Conservation (phyloP, 2,113 vertebrate genomes). For the Syrrhaptes paradoxus region DNA sequence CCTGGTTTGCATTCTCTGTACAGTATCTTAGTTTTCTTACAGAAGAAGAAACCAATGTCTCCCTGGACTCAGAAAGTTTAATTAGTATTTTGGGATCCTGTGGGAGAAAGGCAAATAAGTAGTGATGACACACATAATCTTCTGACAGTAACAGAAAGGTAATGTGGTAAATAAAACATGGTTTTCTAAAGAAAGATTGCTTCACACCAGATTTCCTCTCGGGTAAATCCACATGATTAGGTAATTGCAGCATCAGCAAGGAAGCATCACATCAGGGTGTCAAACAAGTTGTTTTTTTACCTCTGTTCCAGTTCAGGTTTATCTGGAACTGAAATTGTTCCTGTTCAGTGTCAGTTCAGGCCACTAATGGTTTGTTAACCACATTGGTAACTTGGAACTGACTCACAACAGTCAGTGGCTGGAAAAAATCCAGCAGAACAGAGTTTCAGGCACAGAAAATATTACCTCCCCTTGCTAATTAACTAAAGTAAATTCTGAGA, state of each 20-base stretch:
- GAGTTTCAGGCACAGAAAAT: not conserved
- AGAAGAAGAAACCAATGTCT: not conserved
- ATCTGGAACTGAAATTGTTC: not conserved
- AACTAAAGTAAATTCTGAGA: not conserved
- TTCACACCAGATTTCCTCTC: not conserved
- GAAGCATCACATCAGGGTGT: not conserved
- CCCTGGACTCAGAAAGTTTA: not conserved
- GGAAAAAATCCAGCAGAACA: not conserved
- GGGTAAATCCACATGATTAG: not conserved
- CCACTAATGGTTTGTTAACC: not conserved
- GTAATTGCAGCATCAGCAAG: not conserved
- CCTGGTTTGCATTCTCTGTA: not conserved
- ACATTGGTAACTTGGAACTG: not conserved
- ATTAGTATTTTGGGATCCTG: not conserved
- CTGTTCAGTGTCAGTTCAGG: not conserved
- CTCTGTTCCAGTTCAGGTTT: not conserved
- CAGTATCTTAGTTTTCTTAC: not conserved
- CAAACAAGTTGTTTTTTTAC: not conserved
- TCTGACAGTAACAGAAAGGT: not conserved
- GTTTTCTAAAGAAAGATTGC: not conserved
- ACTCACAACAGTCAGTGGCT: not conserved
- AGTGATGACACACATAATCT: not conserved
- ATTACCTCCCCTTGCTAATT: not conserved
- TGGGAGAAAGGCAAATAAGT: not conserved
- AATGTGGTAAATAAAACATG: not conserved